Conservation (phyloP, 1,140 invertebrate genomes). For the Carcinoscorpius rotundicauda region DNA sequence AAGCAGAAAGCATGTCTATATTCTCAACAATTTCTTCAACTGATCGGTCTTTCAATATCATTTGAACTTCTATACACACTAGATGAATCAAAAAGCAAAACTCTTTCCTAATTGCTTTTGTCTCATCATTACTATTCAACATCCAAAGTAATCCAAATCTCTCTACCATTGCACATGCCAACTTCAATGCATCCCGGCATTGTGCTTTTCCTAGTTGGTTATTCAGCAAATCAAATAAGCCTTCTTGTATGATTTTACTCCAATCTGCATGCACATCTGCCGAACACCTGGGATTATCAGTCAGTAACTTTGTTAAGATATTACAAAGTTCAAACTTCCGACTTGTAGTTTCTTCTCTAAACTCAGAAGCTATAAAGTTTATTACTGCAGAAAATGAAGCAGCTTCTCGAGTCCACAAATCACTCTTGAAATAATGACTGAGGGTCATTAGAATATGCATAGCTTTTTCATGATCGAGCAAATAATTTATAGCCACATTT, state of each 20-base stretch:
- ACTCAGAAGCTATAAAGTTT: conserved; percentile 69
- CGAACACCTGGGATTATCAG: conserved; percentile 51
- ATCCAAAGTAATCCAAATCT: conserved; percentile 47
- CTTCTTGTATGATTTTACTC: conserved; percentile 52
- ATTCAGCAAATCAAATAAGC: conserved; percentile 53
- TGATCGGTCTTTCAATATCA: conserved; percentile 71
- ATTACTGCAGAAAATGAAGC: conserved; percentile 66
- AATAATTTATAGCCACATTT: background rate
- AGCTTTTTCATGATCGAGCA: conserved; percentile 63
- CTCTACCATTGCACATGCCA: conserved; percentile 65
- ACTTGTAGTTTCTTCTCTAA: conserved; percentile 71
- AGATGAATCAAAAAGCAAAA: conserved; percentile 72
- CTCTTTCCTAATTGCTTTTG: conserved; percentile 38
- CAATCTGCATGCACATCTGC: conserved; percentile 45
- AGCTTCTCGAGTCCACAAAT: conserved; percentile 30
- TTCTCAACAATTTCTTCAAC: conserved; percentile 61
- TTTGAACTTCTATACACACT: conserved; percentile 77
- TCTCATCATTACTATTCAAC: conserved; percentile 16
- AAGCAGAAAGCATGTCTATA: conserved; percentile 52
- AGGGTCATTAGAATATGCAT: conserved; percentile 36
- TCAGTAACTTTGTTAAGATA: conserved; percentile 56
- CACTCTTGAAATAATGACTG: conserved; percentile 8
- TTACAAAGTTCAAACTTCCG: conserved; percentile 72
- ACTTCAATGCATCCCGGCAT: conserved; percentile 68
- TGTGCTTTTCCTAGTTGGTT: conserved; percentile 77